Evolutionary conservation across 2,888 invertebrate genomes (phyloP).

Genomic region (Eupithecia subfuscata): DNA sequence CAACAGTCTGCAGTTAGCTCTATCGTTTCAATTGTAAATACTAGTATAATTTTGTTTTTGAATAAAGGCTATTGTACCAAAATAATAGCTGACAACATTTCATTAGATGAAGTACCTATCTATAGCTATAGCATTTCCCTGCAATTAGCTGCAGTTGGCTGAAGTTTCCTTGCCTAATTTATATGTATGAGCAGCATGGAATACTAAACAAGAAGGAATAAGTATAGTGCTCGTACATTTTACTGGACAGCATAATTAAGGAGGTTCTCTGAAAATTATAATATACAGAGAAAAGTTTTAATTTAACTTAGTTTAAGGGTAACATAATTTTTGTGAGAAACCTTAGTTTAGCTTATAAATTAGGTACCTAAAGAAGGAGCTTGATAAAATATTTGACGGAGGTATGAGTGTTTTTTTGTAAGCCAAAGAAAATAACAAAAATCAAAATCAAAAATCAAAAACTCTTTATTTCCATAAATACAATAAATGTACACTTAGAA

Average conservation of each 20-base stretch:
- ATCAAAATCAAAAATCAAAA: no score
- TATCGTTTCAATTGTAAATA: no score
- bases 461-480: no score
- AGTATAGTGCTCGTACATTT: not conserved
- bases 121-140: not conserved
- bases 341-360: not conserved
- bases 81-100: not conserved
- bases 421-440: not conserved
- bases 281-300: not conserved
- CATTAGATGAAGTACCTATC: not conserved
- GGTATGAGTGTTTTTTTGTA: no score
- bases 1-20: not conserved
- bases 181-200: constrained; percentile 19
- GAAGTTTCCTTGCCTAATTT: constrained; percentile 26
- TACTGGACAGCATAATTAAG: not conserved
- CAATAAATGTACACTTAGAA: no score
- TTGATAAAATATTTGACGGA: not conserved
- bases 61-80: no score
- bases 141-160: constrained; percentile 4
- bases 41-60: no score
- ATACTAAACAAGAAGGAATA: constrained; percentile 15
- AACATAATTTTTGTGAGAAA: not conserved
- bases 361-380: not conserved
- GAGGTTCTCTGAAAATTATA: not conserved
- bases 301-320: not conserved